Percentiles rank a stretch among this genome's conserved stretches.
Evolutionary conservation across 2,797 vertebrate genomes (phyloP).

Genomic region (Acanthornis magna): DNA sequence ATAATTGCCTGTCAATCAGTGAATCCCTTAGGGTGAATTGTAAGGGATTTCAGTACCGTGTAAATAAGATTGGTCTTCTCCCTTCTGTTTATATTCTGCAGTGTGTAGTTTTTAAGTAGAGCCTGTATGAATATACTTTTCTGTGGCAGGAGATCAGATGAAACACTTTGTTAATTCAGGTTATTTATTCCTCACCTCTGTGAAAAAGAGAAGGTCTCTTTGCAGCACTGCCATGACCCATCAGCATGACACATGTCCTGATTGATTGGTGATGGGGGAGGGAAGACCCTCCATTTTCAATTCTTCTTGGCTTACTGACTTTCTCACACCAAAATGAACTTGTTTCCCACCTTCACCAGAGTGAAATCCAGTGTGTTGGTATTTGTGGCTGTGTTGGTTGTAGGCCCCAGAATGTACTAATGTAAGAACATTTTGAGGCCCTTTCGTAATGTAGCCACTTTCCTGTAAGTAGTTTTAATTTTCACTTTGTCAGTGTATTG

Average conservation of each 20-base stretch:
- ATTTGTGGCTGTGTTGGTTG: background rate
- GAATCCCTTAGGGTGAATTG: background rate
- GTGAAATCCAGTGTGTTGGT: background rate
- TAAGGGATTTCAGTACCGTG: background rate
- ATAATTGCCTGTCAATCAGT: constrained; percentile 9
- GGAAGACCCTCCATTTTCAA: background rate
- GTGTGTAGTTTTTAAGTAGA: background rate
- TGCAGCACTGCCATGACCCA: background rate
- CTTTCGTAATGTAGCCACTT: background rate
- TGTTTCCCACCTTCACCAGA: background rate
- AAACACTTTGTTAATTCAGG: background rate
- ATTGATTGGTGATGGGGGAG: background rate
- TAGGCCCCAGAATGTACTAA: background rate
- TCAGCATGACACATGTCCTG: background rate
- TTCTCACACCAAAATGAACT: background rate
- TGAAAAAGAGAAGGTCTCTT: background rate
- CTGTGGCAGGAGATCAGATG: background rate
- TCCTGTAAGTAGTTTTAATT: background rate
- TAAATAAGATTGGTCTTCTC: constrained; percentile 13
- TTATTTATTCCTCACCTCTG: background rate
- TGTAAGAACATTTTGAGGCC: background rate
- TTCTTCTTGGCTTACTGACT: background rate
- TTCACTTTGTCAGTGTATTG: background rate
- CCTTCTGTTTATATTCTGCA: constrained; percentile 10
- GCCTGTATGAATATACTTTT: background rate